These are phyloP conservation scores for Cydia splendana DNA, from an alignment of 1,140 invertebrate genomes.

Conservation along the genomic window DNA sequence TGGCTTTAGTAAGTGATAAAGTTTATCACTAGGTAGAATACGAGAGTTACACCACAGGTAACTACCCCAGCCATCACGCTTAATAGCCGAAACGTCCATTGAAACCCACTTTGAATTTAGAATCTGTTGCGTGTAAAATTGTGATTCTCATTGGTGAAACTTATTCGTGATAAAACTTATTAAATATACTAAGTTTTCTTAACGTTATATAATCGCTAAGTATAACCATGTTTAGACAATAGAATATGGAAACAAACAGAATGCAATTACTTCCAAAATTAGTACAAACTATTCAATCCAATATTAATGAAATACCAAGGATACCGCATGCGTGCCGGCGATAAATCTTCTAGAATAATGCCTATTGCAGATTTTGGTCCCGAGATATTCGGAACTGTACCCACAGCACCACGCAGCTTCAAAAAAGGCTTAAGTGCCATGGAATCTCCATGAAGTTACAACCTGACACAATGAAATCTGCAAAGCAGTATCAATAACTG, in stretches of 20 bases:
- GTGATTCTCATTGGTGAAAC: no score
- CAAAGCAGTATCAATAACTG: conserved; percentile 23
- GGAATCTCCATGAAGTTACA: not conserved
- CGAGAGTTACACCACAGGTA: no score
- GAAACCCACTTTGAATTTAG: no score
- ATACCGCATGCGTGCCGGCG: conserved; percentile 40
- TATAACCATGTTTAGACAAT: not conserved
- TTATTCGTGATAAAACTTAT: no score
- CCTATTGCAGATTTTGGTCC: conserved; percentile 41
- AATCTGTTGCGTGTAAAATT: no score
- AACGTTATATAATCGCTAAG: not conserved
- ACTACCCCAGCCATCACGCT: no score
- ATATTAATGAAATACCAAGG: conserved; percentile 9
- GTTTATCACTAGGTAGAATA: no score
- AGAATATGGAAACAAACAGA: conserved; percentile 9
- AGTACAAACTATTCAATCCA: conserved; percentile 24
- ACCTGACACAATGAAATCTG: not conserved
- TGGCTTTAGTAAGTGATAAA: no score
- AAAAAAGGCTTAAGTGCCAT: not conserved
- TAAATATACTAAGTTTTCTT: no score
- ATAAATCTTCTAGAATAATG: conserved; percentile 42
- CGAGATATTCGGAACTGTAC: conserved; percentile 39
- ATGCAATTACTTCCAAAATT: conserved; percentile 9
- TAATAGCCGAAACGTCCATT: no score
- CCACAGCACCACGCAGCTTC: not conserved